These are phyloP conservation scores for Catharus ustulatus DNA, from an alignment of 2,797 vertebrate species.

Conservation along the genomic window DNA sequence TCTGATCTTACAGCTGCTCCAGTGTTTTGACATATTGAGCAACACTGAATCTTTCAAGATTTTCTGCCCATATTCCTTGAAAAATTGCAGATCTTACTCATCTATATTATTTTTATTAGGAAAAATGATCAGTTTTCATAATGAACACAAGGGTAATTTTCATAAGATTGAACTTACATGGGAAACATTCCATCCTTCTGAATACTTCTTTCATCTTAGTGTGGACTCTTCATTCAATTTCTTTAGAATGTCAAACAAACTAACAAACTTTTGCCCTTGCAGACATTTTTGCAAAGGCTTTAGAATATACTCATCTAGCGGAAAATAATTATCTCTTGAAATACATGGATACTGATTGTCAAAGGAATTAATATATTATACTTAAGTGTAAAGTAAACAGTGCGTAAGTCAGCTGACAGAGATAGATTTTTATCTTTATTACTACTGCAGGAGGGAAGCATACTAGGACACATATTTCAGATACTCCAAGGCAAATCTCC, in stretches of 20 bases:
- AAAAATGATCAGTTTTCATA: background rate
- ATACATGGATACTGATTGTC: background rate
- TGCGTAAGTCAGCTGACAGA: background rate
- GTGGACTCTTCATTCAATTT: background rate
- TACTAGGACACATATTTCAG: background rate
- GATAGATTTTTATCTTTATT: background rate
- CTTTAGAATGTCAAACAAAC: background rate
- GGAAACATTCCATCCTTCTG: background rate
- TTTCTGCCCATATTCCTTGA: background rate
- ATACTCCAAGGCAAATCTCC: background rate
- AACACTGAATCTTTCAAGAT: background rate
- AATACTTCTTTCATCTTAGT: background rate
- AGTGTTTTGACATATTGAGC: background rate
- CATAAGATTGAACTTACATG: background rate
- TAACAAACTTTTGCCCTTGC: slow-evolving; percentile 8
- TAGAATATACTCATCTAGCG: background rate
- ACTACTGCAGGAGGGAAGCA: background rate
- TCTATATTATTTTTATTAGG: background rate
- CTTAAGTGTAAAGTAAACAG: background rate
- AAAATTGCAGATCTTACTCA: background rate
- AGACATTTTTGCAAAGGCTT: slow-evolving; percentile 25
- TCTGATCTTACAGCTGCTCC: background rate
- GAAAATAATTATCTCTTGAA: slow-evolving; percentile 2
- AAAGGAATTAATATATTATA: background rate
- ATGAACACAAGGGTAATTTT: background rate